Conservation (phyloP, 2,888 invertebrate species). For the Polymixis flavicincta region DNA sequence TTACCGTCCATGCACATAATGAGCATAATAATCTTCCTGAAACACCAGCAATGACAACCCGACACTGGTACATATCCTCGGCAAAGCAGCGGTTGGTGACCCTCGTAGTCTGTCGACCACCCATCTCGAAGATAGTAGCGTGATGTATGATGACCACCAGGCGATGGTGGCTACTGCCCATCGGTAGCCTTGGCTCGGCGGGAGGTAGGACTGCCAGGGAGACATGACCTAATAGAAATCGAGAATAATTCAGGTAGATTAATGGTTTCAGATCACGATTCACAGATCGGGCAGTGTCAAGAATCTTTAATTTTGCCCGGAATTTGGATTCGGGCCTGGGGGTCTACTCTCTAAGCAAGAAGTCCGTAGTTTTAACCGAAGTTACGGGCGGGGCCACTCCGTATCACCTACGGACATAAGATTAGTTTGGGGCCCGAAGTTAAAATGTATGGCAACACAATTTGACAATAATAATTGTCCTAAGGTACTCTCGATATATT, state of each 20-base stretch:
- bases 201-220: constrained; percentile 75
- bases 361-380: no score
- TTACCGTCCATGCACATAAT: constrained; percentile 87
- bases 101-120: constrained; percentile 68
- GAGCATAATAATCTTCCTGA: constrained; percentile 84
- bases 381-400: no score
- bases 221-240: constrained; percentile 49
- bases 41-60: constrained; percentile 84
- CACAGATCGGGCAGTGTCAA: neutral
- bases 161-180: constrained; percentile 78
- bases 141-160: constrained; percentile 81
- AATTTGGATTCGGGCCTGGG: neutral
- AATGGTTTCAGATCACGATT: neutral
- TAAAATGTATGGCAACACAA: no score
- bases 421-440: no score
- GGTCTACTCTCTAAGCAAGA: no score
- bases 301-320: neutral
- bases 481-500: no score
- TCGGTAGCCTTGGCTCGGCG: constrained; percentile 77
- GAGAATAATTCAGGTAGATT: neutral
- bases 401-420: no score
- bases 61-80: constrained; percentile 76
- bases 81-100: constrained; percentile 67
- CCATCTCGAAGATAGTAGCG: constrained; percentile 70
- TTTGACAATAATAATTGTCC: no score